phyloP scores from a whole-genome alignment of 2,888 invertebrate species.

The Physocephala rufipes region DNA sequence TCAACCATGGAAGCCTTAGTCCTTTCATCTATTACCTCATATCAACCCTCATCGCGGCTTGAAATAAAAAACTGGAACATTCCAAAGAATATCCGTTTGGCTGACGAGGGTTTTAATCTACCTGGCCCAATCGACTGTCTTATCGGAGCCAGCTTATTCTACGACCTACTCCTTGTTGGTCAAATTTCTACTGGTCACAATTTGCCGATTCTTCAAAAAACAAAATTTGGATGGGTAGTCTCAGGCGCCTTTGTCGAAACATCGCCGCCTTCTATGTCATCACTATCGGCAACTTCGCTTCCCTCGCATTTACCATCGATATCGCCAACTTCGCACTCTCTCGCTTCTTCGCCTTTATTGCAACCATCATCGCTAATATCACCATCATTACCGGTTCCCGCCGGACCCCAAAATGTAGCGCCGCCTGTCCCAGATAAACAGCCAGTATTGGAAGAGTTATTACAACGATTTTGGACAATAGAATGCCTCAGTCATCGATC shows the following conservation, averaged over 20 bases:
- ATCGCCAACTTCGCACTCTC: background rate
- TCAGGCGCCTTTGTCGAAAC: slow-evolving; percentile 31
- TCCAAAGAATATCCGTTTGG: slow-evolving; percentile 30
- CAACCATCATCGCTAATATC: background rate
- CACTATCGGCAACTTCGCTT: background rate
- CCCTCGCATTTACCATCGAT: background rate
- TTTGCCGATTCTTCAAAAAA: slow-evolving; percentile 39
- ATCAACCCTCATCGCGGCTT: slow-evolving; percentile 13
- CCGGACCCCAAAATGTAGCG: slow-evolving; percentile 33
- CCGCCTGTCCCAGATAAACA: slow-evolving; percentile 26
- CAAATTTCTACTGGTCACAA: slow-evolving; percentile 39
- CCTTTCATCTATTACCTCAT: slow-evolving; percentile 25
- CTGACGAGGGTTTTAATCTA: slow-evolving; percentile 19
- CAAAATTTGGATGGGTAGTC: slow-evolving; percentile 38
- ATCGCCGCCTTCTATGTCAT: background rate
- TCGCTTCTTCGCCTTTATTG: background rate
- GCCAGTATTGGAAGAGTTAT: background rate
- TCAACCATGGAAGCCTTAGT: slow-evolving; percentile 15
- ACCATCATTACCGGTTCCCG: slow-evolving; percentile 11
- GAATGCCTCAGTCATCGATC: slow-evolving; percentile 19
- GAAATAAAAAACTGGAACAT: slow-evolving; percentile 13
- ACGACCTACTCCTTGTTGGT: slow-evolving; percentile 43
- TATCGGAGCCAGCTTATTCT: slow-evolving; percentile 37
- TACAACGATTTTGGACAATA: slow-evolving; percentile 31
- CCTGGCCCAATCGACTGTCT: slow-evolving; percentile 19